Conservation (phyloP, 2,113 vertebrate species). For the Glaucidium brasilianum region DNA sequence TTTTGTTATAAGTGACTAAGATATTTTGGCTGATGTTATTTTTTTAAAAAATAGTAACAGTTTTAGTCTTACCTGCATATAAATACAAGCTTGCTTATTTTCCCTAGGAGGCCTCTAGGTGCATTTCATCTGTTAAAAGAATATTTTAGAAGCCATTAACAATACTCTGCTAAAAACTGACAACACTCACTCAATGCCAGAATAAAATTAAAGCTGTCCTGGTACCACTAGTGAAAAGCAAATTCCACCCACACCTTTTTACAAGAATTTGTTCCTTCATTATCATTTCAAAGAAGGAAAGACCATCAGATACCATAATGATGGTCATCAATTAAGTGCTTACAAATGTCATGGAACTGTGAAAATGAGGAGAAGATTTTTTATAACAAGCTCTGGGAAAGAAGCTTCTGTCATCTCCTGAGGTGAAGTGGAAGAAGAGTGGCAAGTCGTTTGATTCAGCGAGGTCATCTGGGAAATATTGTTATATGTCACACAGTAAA, state of each 20-base stretch:
- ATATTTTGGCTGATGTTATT: slow-evolving; percentile 19
- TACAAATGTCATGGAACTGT: not conserved
- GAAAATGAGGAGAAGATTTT: not conserved
- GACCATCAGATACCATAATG: not conserved
- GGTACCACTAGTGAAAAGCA: not conserved
- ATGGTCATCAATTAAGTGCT: not conserved
- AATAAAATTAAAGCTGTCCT: not conserved
- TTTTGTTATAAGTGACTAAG: not conserved
- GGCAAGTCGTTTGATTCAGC: not conserved
- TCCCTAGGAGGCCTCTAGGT: not conserved
- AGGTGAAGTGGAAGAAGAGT: not conserved
- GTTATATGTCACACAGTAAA: not conserved
- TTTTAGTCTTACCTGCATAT: slow-evolving; percentile 17
- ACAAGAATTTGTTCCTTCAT: not conserved
- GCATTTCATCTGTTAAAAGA: slow-evolving; percentile 36
- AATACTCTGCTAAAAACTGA: not conserved
- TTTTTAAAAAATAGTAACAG: not conserved
- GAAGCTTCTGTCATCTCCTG: not conserved
- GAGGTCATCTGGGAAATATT: not conserved
- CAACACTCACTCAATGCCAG: not conserved
- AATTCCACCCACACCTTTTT: not conserved
- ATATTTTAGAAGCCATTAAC: slow-evolving; percentile 36
- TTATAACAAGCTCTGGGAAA: not conserved
- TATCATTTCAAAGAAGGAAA: not conserved
- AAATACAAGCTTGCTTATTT: not conserved